Base-by-base conservation (phyloP, 2,113 vertebrate genomes). In the Hippocampus mohnikei region DNA sequence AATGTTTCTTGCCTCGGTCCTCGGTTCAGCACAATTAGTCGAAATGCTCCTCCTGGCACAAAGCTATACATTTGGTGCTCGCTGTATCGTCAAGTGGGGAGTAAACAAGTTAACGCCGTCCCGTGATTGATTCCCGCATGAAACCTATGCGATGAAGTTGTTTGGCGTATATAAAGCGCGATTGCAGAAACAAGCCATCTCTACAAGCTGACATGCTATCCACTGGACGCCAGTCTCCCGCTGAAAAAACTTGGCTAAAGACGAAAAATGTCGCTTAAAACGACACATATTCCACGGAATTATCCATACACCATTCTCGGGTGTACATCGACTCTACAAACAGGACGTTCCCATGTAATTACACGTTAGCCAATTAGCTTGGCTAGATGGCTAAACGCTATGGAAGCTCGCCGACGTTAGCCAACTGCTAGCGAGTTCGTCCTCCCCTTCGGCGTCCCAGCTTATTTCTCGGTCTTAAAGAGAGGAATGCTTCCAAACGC, bases 181-280 rank as follows among this genome's bases (percentile, higher is more conserved):
- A 18, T 60, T 60, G 58, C 58, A 41, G 40, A 69, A 73, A 68
- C 73, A 10, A 81, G 61, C 74, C 84, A 85, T 85, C 55, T 79
- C 82, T 78, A 76, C 76, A 71, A 84, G 83, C 87, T 80, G 77
- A 33, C 86, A 85, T 85, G 86, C 71, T 89, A 89, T 77, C 82
- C 72, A 73, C 27, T 8, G 62, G 61, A 67, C 78, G 76, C 74
- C 85, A 77, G 88, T 85, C 84, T 86, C 84, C 41, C 13, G 8
- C 66, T 12, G 77, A 85, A 90, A 86, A 89, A 87, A 90, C 88
- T 89, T 89, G 2, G 3, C 27, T 29, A 74, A 83, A 83, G 48
- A 78, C 27, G 41, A 1, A 2, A 67, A 78, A 77, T 73, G 68
- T 41, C 7, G n/a, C 27, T 2, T 16, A 77, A 79, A 84, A 20